Conservation (phyloP, 2,113 vertebrate species). For the Dipodomys stephensi region DNA sequence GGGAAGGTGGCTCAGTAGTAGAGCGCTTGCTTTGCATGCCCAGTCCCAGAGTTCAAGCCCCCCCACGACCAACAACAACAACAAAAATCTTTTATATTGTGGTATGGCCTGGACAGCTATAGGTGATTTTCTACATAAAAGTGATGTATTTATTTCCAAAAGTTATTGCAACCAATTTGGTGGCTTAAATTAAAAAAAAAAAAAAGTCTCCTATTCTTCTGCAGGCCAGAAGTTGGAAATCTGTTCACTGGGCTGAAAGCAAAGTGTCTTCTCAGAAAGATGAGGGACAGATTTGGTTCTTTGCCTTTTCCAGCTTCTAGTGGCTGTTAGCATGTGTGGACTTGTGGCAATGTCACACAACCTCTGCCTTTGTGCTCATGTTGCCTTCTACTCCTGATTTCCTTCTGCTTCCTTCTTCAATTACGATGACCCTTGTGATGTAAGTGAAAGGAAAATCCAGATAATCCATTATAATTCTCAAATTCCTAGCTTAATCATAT, state of each 20-base stretch:
- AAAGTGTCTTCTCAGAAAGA: background rate
- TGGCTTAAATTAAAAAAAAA: background rate
- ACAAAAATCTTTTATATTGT: too few species aligned
- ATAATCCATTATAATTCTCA: background rate
- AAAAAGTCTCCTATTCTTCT: background rate
- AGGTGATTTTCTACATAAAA: conserved; percentile 28
- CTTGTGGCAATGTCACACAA: background rate
- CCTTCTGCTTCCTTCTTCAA: background rate
- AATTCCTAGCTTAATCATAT: background rate
- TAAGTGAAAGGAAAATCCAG: background rate
- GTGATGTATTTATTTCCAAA: background rate
- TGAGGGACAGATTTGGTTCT: too few species aligned
- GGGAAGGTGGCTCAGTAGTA: too few species aligned
- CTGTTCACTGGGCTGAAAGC: background rate
- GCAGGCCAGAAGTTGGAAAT: conserved; percentile 24
- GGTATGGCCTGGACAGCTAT: too few species aligned
- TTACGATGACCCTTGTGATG: background rate
- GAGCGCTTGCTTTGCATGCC: too few species aligned
- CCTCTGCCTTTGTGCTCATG: background rate
- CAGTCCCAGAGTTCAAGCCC: too few species aligned
- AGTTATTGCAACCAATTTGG: background rate
- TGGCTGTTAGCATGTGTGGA: background rate
- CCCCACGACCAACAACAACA: too few species aligned
- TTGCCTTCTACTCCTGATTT: background rate
- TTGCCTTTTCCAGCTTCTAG: too few species aligned